These are phyloP conservation scores for Silurus asotus DNA, from an alignment of 2,113 vertebrate species.

Conservation along the genomic window DNA sequence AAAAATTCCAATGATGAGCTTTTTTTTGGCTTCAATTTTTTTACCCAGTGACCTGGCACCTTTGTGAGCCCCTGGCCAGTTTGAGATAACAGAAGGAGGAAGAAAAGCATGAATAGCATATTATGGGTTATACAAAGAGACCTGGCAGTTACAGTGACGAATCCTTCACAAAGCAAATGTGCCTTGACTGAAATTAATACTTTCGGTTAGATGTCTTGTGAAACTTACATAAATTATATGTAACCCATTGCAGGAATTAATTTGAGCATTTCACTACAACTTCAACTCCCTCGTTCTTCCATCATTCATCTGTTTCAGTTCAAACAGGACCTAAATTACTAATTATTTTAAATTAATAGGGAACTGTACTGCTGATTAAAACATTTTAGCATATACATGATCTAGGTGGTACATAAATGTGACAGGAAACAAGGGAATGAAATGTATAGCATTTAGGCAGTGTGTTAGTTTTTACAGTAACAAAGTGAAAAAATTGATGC, in stretches of 20 bases:
- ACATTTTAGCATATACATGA: not conserved
- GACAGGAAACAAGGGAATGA: not conserved
- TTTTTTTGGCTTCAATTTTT: slow-evolving; percentile 57
- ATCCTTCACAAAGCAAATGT: slow-evolving; percentile 68
- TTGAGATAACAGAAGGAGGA: slow-evolving; percentile 69
- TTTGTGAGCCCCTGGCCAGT: slow-evolving; percentile 65
- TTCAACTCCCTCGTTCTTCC: not conserved
- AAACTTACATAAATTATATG: slow-evolving; percentile 63
- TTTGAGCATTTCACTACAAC: not conserved
- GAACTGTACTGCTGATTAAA: not conserved
- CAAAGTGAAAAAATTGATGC: not conserved
- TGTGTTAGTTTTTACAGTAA: not conserved
- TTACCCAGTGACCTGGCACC: slow-evolving; percentile 65
- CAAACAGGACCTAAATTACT: not conserved
- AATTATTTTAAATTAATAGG: not conserved
- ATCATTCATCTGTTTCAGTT: not conserved
- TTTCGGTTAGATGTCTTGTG: slow-evolving; percentile 62
- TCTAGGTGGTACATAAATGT: not conserved
- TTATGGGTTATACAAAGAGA: slow-evolving; percentile 72
- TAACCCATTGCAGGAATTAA: slow-evolving; percentile 46
- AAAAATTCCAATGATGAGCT: slow-evolving; percentile 64
- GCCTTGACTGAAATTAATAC: slow-evolving; percentile 66
- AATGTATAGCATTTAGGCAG: not conserved
- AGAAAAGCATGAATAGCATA: slow-evolving; percentile 71
- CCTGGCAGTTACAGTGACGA: slow-evolving; percentile 68